These are phyloP conservation scores for Plectrocnemia conspersa DNA, from an alignment of 1,140 invertebrate species.

Conservation along the genomic window DNA sequence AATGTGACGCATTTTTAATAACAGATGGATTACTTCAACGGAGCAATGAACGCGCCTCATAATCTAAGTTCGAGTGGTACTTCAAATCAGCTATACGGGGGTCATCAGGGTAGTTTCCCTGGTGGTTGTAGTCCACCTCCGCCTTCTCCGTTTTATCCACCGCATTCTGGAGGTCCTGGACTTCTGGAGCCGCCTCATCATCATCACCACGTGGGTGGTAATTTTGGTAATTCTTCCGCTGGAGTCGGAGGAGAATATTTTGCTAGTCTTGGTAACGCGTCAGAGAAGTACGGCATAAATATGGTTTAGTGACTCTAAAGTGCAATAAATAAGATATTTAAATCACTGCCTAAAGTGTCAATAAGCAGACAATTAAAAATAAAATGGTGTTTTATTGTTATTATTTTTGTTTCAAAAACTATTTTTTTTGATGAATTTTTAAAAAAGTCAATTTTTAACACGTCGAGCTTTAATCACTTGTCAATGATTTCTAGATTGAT, in stretches of 20 bases:
- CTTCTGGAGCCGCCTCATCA: constrained; percentile 37
- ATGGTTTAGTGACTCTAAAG: constrained; percentile 50
- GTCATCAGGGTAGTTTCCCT: constrained; percentile 30
- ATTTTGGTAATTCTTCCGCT: constrained; percentile 11
- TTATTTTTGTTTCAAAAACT: too few species aligned
- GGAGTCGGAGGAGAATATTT: constrained; percentile 18
- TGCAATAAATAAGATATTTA: too few species aligned
- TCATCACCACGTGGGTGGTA: constrained; percentile 15
- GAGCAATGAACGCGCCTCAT: constrained; percentile 40
- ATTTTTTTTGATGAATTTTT: too few species aligned
- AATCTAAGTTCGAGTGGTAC: constrained; percentile 13
- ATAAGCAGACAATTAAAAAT: too few species aligned
- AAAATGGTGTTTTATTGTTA: too few species aligned
- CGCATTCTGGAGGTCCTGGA: constrained; percentile 22
- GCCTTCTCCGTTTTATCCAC: constrained; percentile 38
- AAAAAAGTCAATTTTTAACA: too few species aligned
- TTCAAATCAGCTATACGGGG: constrained; percentile 14
- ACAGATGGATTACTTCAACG: constrained; percentile 64
- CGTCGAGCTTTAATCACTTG: too few species aligned
- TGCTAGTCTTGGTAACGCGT: constrained; percentile 37
- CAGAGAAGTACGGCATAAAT: constrained; percentile 51
- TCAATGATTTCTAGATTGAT: too few species aligned
- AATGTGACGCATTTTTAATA: constrained; percentile 17
- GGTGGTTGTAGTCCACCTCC: constrained; percentile 43
- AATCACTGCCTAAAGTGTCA: too few species aligned